Evolutionary conservation across 2,113 vertebrate species (phyloP).

Genomic region (Motacilla tschutschensis): DNA sequence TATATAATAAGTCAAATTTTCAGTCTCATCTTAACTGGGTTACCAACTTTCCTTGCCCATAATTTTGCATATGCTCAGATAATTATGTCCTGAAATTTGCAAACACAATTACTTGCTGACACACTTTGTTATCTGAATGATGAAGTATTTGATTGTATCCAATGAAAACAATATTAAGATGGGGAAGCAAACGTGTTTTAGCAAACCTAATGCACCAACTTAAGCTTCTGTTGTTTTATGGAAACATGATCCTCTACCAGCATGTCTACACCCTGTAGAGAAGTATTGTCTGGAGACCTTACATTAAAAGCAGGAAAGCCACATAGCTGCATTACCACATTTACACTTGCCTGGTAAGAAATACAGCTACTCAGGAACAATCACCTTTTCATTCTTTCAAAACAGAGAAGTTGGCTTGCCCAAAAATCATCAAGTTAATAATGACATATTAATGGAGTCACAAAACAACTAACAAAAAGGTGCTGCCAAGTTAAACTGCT

Average conservation of each 20-base stretch:
- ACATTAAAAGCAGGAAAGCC: constrained; percentile 9
- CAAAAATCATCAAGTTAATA: background rate
- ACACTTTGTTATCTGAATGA: constrained; percentile 60
- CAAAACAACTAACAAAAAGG: background rate
- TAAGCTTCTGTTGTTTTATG: constrained; percentile 35
- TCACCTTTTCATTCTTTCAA: background rate
- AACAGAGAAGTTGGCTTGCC: background rate
- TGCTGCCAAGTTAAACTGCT: background rate
- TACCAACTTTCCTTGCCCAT: constrained; percentile 25
- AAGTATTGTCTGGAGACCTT: constrained; percentile 4
- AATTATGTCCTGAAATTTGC: constrained; percentile 53
- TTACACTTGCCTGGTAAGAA: constrained; percentile 10
- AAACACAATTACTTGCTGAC: constrained; percentile 58
- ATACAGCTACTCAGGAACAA: background rate
- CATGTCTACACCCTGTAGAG: constrained; percentile 18
- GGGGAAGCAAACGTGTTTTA: constrained; percentile 41
- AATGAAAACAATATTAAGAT: constrained; percentile 56
- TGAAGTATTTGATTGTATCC: constrained; percentile 48
- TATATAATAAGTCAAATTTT: background rate
- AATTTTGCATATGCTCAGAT: constrained; percentile 45
- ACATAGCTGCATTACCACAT: background rate
- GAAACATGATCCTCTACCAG: constrained; percentile 36
- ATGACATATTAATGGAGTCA: background rate
- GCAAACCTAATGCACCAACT: constrained; percentile 21
- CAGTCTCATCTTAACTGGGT: constrained; percentile 9